Base-by-base conservation (phyloP, 2,797 vertebrate species). In the Mallotus villosus region DNA sequence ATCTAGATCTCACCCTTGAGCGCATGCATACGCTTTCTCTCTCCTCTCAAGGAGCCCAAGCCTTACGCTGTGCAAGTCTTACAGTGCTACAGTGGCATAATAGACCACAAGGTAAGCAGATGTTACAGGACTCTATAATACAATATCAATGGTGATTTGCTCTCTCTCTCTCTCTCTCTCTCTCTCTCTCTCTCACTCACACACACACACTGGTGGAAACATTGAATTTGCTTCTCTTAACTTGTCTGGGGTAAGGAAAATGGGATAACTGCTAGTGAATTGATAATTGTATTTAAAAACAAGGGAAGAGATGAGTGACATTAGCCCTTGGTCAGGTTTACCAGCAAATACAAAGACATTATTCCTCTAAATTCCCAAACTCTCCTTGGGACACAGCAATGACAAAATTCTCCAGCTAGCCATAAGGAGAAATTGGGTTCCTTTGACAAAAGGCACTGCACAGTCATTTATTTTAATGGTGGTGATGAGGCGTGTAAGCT, bases 81-180 rank as follows among this genome's bases (percentile, higher is more conserved):
- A 78, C 95, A 95, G 75, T 97, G 97, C 78, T 98, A 99, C 94
- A 94, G 94, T 73, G 93, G 96, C 82, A 95, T 99, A 92, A 94
- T 93, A 74, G 96, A 98, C 90, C 97, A 97, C 91, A 95, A 97
- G 95, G 97, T 97, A 94, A 94, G 85, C 77, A 84, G 73, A 67
- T 69, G 82, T 71, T 73, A 53, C 51, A 51, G 55, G 46, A 71
- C 21, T 5, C 9, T 41, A 61, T 61, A 8, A 14, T 24, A 14
- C 14, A 24, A 12, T 27, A 61, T 24, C 14, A 61, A 19, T 58
- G 21, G 17, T 58, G 58, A 27, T 34, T 32, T 14, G 22, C n/a
- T 41, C 32, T 37, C 16, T 14, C 37, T 2, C 4, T 64, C n/a
- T n/a, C 64, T 68, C 24, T 21, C 2, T 37, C 19, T 24, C 46